Evolutionary conservation across 1,140 invertebrate genomes (phyloP).

Genomic region (Theocolax elegans): DNA sequence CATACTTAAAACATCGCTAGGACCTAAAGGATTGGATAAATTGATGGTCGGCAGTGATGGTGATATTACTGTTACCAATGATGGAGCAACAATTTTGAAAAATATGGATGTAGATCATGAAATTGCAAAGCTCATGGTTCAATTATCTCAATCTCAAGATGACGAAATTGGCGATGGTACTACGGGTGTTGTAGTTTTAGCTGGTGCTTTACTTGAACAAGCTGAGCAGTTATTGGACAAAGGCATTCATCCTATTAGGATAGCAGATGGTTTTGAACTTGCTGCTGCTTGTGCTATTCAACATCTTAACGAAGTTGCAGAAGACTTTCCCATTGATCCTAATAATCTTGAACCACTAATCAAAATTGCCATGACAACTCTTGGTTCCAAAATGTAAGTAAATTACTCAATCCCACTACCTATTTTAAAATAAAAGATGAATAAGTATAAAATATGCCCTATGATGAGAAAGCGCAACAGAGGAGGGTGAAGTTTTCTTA

Average conservation of each 20-base stretch:
- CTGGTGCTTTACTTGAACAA: slow-evolving; percentile 94
- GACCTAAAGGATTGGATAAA: slow-evolving; percentile 97
- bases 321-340: slow-evolving; percentile 87
- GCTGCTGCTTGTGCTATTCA: slow-evolving; percentile 91
- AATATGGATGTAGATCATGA: slow-evolving; percentile 99
- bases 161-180: slow-evolving; percentile 99
- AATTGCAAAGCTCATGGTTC: slow-evolving; percentile 98
- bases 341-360: slow-evolving; percentile 90
- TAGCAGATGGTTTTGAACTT: slow-evolving; percentile 98
- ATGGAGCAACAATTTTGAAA: slow-evolving; percentile 99
- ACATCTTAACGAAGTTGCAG: slow-evolving; percentile 89
- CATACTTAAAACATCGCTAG: slow-evolving; percentile 92
- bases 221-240: slow-evolving; percentile 93
- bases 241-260: slow-evolving; percentile 98
- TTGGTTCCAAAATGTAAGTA: slow-evolving; percentile 96
- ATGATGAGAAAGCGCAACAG: slow-evolving; percentile 33
- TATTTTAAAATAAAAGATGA: background rate
- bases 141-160: slow-evolving; percentile 98
- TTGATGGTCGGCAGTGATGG: slow-evolving; percentile 98
- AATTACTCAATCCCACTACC: too few species aligned
- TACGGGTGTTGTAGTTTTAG: slow-evolving; percentile 95
- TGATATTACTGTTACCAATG: slow-evolving; percentile 98
- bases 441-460: background rate
- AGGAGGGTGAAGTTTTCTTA: slow-evolving; percentile 24
- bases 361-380: slow-evolving; percentile 96